phyloP scores from a whole-genome alignment of 64 coral and sea anemone genomes.

The Stylophora pistillata region DNA sequence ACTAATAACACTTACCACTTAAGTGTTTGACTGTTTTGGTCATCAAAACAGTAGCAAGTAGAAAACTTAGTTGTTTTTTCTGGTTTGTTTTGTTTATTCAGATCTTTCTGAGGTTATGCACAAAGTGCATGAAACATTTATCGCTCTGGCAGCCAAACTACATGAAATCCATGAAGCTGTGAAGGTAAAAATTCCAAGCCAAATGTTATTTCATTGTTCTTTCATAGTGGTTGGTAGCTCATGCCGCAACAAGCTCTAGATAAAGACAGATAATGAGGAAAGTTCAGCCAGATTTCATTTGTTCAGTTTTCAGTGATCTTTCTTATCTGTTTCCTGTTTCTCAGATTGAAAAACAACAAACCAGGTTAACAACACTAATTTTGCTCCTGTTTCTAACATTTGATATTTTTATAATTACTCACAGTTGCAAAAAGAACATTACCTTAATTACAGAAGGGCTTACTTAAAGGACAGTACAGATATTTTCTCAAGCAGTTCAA shows the following conservation, averaged over 20 bases:
- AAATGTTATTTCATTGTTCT: neutral
- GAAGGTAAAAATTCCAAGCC: conserved; percentile 60
- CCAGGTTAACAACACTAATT: too few relatives aligned
- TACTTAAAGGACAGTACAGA: conserved; percentile 85
- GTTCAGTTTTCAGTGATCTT: too few relatives aligned
- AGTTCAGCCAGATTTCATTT: too few relatives aligned
- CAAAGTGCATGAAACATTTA: conserved; percentile 96
- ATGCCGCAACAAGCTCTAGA: neutral
- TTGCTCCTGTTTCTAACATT: neutral
- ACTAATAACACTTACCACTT: too few relatives aligned
- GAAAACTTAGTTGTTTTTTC: neutral
- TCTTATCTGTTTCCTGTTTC: too few relatives aligned
- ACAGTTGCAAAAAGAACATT: conserved; percentile 88
- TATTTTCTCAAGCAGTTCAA: conserved; percentile 61
- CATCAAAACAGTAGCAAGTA: neutral
- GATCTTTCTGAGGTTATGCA: conserved; percentile 97
- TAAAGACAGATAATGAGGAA: too few relatives aligned
- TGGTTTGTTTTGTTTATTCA: conserved; percentile 34
- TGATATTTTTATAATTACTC: neutral
- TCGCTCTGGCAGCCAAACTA: conserved; percentile 81
- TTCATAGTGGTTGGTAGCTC: neutral
- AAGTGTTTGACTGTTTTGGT: too few relatives aligned
- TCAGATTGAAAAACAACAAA: too few relatives aligned
- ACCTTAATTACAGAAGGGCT: conserved; percentile 89
- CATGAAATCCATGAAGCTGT: conserved; percentile 94